Evolutionary conservation across 2,888 invertebrate genomes (phyloP), one percentile per base, ranked within the genome.

Genomic region (Philaethria dido): DNA sequence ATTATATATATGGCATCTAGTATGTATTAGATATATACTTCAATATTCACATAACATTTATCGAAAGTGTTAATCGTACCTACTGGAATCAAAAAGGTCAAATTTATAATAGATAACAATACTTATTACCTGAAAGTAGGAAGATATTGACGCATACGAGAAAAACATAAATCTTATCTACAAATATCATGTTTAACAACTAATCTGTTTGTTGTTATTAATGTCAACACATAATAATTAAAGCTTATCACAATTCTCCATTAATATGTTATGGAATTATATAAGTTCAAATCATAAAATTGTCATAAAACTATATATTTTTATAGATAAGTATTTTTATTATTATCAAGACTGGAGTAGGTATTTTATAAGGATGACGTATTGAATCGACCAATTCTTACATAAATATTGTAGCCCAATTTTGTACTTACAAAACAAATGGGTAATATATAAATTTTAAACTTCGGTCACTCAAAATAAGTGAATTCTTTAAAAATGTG

Each of bases 101-200:
- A 16, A 64, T 69, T 62, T 69, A 62, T 60, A 66, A 69, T 71
- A 68, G 69, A 64, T 64, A 66, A 16, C 42, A 69, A 42, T 48
- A 45, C 14, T 69, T 25, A 62, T 42, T 66, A 69, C 69, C 66
- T 69, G 70, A 68, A 69, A 45, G 39, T 62, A 57, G 50, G 55
- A 50, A 64, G 67, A 69, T 52, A 11, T 62, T 66, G 64, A 69
- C 68, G 65, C 69, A 64, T 47, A 66, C 59, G 60, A 70, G 48
- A 64, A 64, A 67, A 68, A 65, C 62, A n/a, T n/a, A 64, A 39
- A 16, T 47, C 54, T 69, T 69, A 71, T 71, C 71, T 62, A 11
- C 29, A 52, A 16, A 22, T 67, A 64, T 60, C 16, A 14, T 60
- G 33, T 20, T 61, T 36, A 29, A 36, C 18, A 45, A 59, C 55